Base-by-base conservation (phyloP, 2,888 invertebrate genomes). In the Molorchus minor region DNA sequence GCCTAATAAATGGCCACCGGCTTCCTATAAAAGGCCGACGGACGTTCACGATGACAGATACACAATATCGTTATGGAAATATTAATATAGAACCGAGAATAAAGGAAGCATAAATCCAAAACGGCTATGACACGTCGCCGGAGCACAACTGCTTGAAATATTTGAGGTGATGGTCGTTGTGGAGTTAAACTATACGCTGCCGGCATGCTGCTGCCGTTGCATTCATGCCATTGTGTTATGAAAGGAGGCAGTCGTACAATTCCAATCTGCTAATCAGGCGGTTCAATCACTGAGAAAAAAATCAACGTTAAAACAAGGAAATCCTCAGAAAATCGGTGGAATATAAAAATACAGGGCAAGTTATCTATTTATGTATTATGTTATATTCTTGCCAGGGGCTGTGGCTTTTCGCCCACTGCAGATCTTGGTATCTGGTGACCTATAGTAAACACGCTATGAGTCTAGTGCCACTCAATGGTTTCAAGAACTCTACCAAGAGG, bases 61-160 rank as follows among this genome's bases (percentile, higher is more conserved):
- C 77, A 75, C 75, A 76, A 79, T 79, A 79, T 79, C 77, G 75
- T 77, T 79, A 79, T 79, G 78, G 79, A 79, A 79, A 80, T 80
- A 80, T 80, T 79, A 79, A 79, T 79, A 78, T 77, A 72, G 70
- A 70, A 65, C 58, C 61, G 65, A 72, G 74, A 75, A 77, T 74
- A 78, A 79, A 78, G 78, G 75, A 74, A 72, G 72, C 75, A 77
- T 79, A 79, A 79, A 78, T 79, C 73, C 72, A 61, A 57, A 61
- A 63, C 56, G 56, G 62, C 60, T 68, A 68, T 69, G 69, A 64
- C 66, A 61, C 59, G 61, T 61, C 60, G 56, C 46, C 67, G 67
- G 64, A 61, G 58, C 61, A 64, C 66, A 69, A 66, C 65, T 64
- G 69, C 64, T 70, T 59, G 58, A 61, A 53, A 59, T 64, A 61